These are phyloP conservation scores for Corydoras sp. DNA, from an alignment of 2,113 vertebrate genomes.

Conservation along the genomic window DNA sequence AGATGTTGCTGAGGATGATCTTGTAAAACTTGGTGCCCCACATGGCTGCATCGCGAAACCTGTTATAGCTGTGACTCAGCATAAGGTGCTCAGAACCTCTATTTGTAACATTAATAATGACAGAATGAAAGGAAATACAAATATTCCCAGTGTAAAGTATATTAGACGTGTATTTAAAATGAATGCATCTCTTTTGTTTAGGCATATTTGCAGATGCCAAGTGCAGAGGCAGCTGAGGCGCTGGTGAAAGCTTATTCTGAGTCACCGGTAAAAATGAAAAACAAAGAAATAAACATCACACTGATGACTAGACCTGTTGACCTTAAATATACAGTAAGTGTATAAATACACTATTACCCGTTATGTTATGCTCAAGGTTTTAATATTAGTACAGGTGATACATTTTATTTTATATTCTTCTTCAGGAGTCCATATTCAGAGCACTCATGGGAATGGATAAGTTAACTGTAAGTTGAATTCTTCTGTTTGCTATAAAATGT, in stretches of 20 bases:
- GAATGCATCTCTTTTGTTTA: too few species aligned
- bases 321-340: conserved; percentile 62
- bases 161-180: too few species aligned
- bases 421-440: conserved; percentile 70
- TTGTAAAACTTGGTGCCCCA: conserved; percentile 68
- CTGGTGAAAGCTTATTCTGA: conserved; percentile 75
- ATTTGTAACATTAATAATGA: too few species aligned
- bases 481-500: not conserved
- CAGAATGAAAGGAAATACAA: too few species aligned
- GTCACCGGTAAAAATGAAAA: conserved; percentile 67
- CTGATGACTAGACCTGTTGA: conserved; percentile 57
- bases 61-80: conserved; percentile 65
- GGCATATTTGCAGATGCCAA: conserved; percentile 58
- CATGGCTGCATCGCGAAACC: conserved; percentile 64
- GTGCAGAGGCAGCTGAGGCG: conserved; percentile 64
- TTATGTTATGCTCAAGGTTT: not conserved
- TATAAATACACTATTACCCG: not conserved
- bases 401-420: not conserved
- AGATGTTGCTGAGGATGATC: conserved; percentile 65
- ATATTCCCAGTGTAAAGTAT: too few species aligned
- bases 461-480: conserved; percentile 57
- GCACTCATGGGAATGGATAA: conserved; percentile 63
- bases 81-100: conserved; percentile 42
- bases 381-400: not conserved
- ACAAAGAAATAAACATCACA: conserved; percentile 62